Conservation (phyloP, 2,113 vertebrate species). For the Chelonoidis abingdonii region DNA sequence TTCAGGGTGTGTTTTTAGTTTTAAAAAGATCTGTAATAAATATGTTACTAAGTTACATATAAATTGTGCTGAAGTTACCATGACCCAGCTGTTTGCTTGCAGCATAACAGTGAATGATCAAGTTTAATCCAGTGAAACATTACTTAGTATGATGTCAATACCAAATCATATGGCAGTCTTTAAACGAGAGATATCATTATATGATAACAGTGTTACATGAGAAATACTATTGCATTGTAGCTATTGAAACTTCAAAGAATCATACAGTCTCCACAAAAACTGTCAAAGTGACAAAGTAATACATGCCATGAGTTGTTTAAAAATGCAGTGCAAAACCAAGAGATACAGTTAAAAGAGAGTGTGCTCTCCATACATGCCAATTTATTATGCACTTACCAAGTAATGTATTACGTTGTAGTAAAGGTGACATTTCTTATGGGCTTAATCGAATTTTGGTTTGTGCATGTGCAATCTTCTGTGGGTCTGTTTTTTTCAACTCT, state of each 20-base stretch:
- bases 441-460: not conserved
- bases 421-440: not conserved
- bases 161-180: not conserved
- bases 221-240: not conserved
- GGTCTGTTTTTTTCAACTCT: not conserved
- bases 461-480: not conserved
- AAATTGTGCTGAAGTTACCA: conserved; percentile 23
- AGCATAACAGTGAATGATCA: not conserved
- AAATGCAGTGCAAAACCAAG: not conserved
- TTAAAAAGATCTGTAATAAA: conserved; percentile 54
- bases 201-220: not conserved
- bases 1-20: conserved; percentile 44
- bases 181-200: not conserved
- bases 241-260: not conserved
- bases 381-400: not conserved
- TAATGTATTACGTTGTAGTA: not conserved
- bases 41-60: conserved; percentile 30
- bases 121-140: conserved; percentile 18
- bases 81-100: not conserved
- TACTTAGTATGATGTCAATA: conserved; percentile 43
- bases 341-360: not conserved
- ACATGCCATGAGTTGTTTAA: not conserved
- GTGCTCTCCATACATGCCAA: fast-evolving
- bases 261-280: not conserved
- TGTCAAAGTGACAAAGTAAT: fast-evolving